Evolutionary conservation across 2,888 invertebrate genomes (phyloP), one percentile per base, ranked within the genome.

Genomic region (Thereva nobilitata): DNA sequence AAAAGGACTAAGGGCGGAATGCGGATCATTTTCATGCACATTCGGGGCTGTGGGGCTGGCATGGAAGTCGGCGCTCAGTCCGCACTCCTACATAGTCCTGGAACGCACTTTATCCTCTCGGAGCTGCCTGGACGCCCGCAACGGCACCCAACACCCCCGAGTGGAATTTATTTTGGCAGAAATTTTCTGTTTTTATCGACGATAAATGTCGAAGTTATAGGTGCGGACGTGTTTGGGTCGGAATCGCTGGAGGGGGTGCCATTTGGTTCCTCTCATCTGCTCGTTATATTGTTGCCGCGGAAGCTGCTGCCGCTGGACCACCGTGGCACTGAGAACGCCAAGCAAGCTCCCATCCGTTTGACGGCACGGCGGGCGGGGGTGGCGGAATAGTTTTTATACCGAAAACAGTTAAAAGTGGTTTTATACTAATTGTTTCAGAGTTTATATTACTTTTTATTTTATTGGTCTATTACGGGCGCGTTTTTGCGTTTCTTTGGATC

Each of bases 381-480:
- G 66, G 55, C 47, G 59, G 56, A 66, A 69, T 69, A 67, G 67
- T 69, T 69, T 64, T 64, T 69, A 67, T 69, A 54, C 67, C 66
- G 64, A 41, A 67, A 63, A 66, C 64, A 67, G 68, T 69, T 69
- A 67, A 69, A 69, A 67, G 67, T 67, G 68, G 68, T 69, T 69
- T 69, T 69, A 69, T 69, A 69, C 68, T 69, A 69, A 69, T 69
- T 69, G 68, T 69, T 69, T 69, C 67, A 64, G 68, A 69, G 66
- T 69, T 69, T 69, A 69, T 69, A 69, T 69, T 67, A 67, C 68
- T 69, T 69, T 69, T 69, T 69, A 69, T 69, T 69, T 69, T 69
- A 69, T 69, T 69, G 68, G 67, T 69, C 68, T 66, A 69, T 69
- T 67, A 69, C 55, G 66, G 57, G 66, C 56, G 67, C 50, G 56